Evolutionary conservation across 2,797 vertebrate species (phyloP), one percentile per base, ranked within the genome.

Genomic region (Esox masquinongy): DNA sequence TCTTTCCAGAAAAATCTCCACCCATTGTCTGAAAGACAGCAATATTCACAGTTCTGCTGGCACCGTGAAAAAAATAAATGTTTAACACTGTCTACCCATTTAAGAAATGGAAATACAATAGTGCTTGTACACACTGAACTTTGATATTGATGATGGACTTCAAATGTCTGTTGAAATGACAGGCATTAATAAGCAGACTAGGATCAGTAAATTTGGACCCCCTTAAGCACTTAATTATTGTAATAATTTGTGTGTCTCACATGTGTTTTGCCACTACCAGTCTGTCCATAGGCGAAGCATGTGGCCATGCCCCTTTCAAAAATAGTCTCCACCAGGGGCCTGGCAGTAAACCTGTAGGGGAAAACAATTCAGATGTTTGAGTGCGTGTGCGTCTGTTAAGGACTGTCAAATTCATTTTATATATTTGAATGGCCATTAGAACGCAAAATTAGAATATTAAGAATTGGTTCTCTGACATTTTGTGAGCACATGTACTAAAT

Each of bases 301-400:
- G 98, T 99, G 68, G 98, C 97, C 98, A 99, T 99, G 81, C 98
- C 98, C 76, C 95, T 94, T 85, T 99, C 97, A 92, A 99, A 99
- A 85, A 99, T 98, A 66, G 97, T 99, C 91, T 99, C 98, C 71
- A 99, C 97, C 74, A 99, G 88, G 29, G 98, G 98, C 85, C 96
- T 94, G 87, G 98, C 98, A 61, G 97, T 99, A 92, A 99, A 99
- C 89, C 98, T 99, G 90, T 76, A 89, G 81, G 74, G 29, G 24
- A 74, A 67, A 61, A 70, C 47, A 34, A 31, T 29, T 31, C 29
- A 36, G 7, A 8, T 5, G 16, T 68, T 7, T 68, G 34, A n/a
- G 34, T 68, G 66, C n/a, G 34, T 22, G 34, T n/a, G 66, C n/a
- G 34, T 22, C 17, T n/a, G 17, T 9, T 43, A 6, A 43, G 5